Base-by-base conservation (phyloP, 2,888 invertebrate genomes). In the Euplagia quadripunctaria region DNA sequence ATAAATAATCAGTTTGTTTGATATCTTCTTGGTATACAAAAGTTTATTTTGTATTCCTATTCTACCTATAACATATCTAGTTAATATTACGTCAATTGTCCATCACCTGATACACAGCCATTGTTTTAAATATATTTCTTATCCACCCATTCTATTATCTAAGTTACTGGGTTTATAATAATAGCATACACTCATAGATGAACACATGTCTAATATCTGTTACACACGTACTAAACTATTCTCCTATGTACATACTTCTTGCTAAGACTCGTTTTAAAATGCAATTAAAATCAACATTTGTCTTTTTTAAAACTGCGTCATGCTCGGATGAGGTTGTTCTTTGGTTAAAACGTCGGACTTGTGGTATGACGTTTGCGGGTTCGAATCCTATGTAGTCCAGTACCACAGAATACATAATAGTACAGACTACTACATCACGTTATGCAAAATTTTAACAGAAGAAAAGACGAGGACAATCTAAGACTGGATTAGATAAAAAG, bases 121-220 rank as follows among this genome's bases (percentile, higher is more conserved):
- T 78, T 83, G 67, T 74, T 75, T 64, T 31, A 51, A 64, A 70
- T 31, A 69, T 58, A 67, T 42, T 75, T 74, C 84, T 74, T 75
- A 83, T 85, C 85, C 84, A 80, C 42, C 11, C 1, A 69, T 76
- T 75, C 46, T 63, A 51, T 65, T 70, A 78, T 82, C 85, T 51
- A 55, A 68, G 78, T 52, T 70, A n/a, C 55, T 74, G 71, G 67
- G 70, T 58, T 76, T 61, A 76, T 79, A 82, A 79, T 83, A 78
- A 81, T 83, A 79, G 82, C 79, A 69, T 68, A 70, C 74, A 71
- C 75, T 79, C 79, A 78, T 76, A 82, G 68, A 65, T 51, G 52
- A 69, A 49, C 69, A 64, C 55, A 65, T 68, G 72, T 71, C 69
- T 69, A 61, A 61, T 68, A 58, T 69, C 49, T 61, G 69, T 46